Evolutionary conservation across 2,888 invertebrate genomes (phyloP).

Genomic region (Tortricodes alternella): DNA sequence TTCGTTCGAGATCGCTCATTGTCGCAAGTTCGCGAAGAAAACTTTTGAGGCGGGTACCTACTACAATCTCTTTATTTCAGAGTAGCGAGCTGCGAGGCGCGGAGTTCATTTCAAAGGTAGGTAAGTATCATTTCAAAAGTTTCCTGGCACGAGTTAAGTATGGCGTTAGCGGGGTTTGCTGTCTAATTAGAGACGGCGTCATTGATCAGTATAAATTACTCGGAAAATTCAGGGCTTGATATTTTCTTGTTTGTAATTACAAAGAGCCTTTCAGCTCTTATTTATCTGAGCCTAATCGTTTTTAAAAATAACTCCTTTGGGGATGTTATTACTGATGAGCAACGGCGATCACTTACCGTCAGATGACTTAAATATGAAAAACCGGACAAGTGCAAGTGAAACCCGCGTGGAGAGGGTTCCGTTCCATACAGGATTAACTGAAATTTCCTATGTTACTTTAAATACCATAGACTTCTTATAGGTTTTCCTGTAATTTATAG

Average conservation of each 20-base stretch:
- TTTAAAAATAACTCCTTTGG: too few species aligned
- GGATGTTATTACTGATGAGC: too few species aligned
- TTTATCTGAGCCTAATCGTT: too few species aligned
- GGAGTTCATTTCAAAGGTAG: slow-evolving; percentile 47
- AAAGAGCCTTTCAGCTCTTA: not conserved
- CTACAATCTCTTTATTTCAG: slow-evolving; percentile 53
- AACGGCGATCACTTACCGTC: too few species aligned
- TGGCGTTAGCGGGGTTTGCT: slow-evolving; percentile 22
- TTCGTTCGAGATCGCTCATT: slow-evolving; percentile 36
- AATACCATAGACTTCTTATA: too few species aligned
- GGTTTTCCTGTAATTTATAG: too few species aligned
- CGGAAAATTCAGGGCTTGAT: slow-evolving; percentile 6
- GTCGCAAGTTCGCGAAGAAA: slow-evolving; percentile 35
- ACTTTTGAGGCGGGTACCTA: slow-evolving; percentile 42
- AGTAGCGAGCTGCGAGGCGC: slow-evolving; percentile 42
- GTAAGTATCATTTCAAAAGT: slow-evolving; percentile 45
- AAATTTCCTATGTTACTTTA: too few species aligned
- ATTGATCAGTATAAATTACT: slow-evolving; percentile 30
- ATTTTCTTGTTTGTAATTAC: not conserved
- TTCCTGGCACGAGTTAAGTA: slow-evolving; percentile 36
- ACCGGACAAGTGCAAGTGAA: too few species aligned
- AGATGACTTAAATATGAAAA: too few species aligned
- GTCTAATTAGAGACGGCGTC: slow-evolving; percentile 27
- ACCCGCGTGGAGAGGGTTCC: too few species aligned
- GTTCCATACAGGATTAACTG: too few species aligned